phyloP scores from a whole-genome alignment of 2,797 vertebrate genomes.

The Notolabrus celidotus region DNA sequence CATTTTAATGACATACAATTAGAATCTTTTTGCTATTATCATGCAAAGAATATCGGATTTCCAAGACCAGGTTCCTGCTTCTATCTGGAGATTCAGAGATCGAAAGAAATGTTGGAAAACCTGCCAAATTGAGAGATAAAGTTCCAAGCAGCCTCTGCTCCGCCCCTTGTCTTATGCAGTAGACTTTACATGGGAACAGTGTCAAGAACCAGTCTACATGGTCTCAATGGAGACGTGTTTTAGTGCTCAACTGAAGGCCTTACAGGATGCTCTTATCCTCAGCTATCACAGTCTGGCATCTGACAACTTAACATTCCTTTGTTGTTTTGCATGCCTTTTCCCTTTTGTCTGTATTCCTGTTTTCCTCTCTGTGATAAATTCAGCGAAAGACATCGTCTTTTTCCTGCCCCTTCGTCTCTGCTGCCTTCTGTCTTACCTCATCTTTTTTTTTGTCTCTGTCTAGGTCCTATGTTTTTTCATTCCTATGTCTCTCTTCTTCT shows the following conservation, averaged over 20 bases:
- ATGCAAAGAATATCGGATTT: slow-evolving; percentile 5
- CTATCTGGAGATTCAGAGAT: not conserved
- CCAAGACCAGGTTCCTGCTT: not conserved
- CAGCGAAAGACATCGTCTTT: slow-evolving; percentile 23
- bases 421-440: no score
- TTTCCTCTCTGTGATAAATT: slow-evolving; percentile 36
- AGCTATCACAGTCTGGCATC: slow-evolving; percentile 72
- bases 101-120: slow-evolving; percentile 1
- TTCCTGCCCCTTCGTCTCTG: not conserved
- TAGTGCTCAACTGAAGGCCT: slow-evolving; percentile 23
- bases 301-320: slow-evolving; percentile 63
- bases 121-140: slow-evolving; percentile 20
- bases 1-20: not conserved
- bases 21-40: not conserved
- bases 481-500: not conserved
- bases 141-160: slow-evolving; percentile 6
- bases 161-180: slow-evolving; percentile 5
- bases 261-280: slow-evolving; percentile 47
- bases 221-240: slow-evolving; percentile 32
- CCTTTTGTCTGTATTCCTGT: slow-evolving; percentile 41
- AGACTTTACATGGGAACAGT: slow-evolving; percentile 59
- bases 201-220: slow-evolving; percentile 44
- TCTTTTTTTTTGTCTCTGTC: slow-evolving; percentile 17
- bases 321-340: slow-evolving; percentile 54
- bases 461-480: slow-evolving; percentile 12